Evolutionary conservation across 1,140 invertebrate species (phyloP), one percentile per base, ranked within the genome.

Genomic region (Drosophila ficusphila): DNA sequence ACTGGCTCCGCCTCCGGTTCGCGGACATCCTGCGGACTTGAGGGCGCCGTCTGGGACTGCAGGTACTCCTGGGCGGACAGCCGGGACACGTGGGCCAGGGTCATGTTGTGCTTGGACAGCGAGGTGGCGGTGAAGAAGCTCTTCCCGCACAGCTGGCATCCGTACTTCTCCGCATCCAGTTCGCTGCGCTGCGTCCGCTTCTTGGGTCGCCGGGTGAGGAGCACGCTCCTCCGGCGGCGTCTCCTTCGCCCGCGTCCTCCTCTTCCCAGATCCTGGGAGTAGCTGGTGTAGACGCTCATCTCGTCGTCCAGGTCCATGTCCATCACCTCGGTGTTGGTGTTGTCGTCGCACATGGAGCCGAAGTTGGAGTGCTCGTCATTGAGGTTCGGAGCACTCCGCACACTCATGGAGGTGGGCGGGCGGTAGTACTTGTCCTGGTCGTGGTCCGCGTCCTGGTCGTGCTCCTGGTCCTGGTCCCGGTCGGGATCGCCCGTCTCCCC

Each of bases 41-140:
- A 68, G 0, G 75, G 75, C 6, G 81, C 70, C 12, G 79, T 86
- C 49, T 86, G 76, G 4, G 85, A 88, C 29, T 90, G 90, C 61
- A 91, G 70, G 31, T 92, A 93, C 78, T 93, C 93, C 42, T 93
- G 69, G 67, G 93, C 92, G 0, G 93, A 93, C 9, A 93, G 53
- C 76, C 93, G 93, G 8, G 92, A 92, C 29, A 93, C 93, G 27
- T 93, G 93, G 0, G 92, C 93, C 47, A 93, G 67, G 4, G 93
- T 93, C 68, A 91, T 90, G 76, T 92, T 92, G 67, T 93, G 93
- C 65, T 93, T 93, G 21, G 86, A 67, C 41, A 93, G 77, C 33
- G 91, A 92, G 4, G 92, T 92, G 9, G 85, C 48, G 7, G 92
- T 85, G 19, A 88, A 90, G 76, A 93, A 93, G 9, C 62, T 81